Base-by-base conservation (phyloP, 1,140 invertebrate species). In the Magallana gigas region DNA sequence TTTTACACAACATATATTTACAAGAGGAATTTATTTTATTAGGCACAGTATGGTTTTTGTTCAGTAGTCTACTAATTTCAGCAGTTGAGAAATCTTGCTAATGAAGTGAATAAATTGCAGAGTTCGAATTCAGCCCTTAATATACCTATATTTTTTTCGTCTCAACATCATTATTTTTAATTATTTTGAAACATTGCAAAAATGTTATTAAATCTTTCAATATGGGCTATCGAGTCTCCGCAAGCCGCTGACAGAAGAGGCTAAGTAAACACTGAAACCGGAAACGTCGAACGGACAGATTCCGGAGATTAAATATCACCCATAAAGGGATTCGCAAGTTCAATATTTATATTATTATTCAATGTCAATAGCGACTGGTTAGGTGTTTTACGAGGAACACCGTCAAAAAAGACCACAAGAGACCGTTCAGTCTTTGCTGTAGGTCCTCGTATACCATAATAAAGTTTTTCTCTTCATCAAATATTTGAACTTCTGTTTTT, bases 271-370 rank as follows among this genome's bases (percentile, higher is more conserved):
- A 76, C 9, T 29, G 68, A 76, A 76, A 76, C 68, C 68, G 68
- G 68, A 76, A 76, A 76, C 68, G 68, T 36, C 23, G 29, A 76
- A 76, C 68, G 68, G 68, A 36, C 68, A 76, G 68, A 76, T 76
- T 76, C 68, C 68, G 68, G 68, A 29, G 68, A 76, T 76, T 76
- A 76, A 76, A 76, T 76, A 76, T 23, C 68, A 4, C 68, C 68
- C 23, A 76, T 76, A 76, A 76, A 76, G 36, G 68, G 68, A 76
- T 76, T 76, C 68, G 68, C 68, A 76, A 76, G 68, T 76, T 76
- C 68, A 76, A 76, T 76, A 76, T 76, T 76, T 76, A 76, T 76
- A 76, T 76, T 76, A 76, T 76, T 76, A 76, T 76, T 76, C 68
- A 76, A 76, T 76, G 68, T 76, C 68, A 76, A 76, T 76, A 76